A percentile compares a stretch with the other conserved stretches of the same genome.
Conservation (phyloP, 2,113 vertebrate genomes). For the Pomatorhinus ruficollis region DNA sequence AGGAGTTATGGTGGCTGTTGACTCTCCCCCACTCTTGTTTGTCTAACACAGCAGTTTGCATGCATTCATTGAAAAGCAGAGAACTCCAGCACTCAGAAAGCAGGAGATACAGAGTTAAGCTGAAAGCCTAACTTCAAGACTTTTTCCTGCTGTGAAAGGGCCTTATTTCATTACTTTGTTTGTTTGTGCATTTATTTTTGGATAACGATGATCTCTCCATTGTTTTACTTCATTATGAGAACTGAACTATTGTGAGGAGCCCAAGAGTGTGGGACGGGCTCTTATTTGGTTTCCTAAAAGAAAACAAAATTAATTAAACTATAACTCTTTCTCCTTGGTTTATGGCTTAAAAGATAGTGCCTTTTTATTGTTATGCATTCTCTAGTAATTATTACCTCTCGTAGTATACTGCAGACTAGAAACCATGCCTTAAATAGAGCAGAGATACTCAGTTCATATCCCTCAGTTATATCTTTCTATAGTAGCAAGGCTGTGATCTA, state of each 20-base stretch:
- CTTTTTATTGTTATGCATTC: slow-evolving; percentile 36
- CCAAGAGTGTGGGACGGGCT: not conserved
- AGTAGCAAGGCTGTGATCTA: not conserved
- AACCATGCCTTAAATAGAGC: not conserved
- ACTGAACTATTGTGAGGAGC: not conserved
- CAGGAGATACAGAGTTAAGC: slow-evolving; percentile 19
- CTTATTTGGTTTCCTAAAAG: slow-evolving; percentile 24
- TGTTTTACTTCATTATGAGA: slow-evolving; percentile 44
- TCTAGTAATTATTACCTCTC: slow-evolving; percentile 40
- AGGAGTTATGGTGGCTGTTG: not conserved
- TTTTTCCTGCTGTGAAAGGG: slow-evolving; percentile 13
- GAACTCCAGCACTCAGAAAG: not conserved
- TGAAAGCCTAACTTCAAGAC: not conserved
- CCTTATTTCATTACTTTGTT: slow-evolving; percentile 48
- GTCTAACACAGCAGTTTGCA: not conserved
- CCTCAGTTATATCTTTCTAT: not conserved
- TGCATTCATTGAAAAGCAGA: not conserved
- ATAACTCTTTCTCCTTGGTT: slow-evolving; percentile 28
- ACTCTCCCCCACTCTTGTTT: not conserved
- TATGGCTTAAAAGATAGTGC: slow-evolving; percentile 34
- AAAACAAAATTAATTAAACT: slow-evolving; percentile 57
- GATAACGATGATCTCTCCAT: slow-evolving; percentile 33
- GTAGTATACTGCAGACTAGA: not conserved
- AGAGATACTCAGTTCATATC: not conserved
- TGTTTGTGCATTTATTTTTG: slow-evolving; percentile 59